Conservation (phyloP, 2,797 vertebrate genomes). For the Sandelia bainsii region DNA sequence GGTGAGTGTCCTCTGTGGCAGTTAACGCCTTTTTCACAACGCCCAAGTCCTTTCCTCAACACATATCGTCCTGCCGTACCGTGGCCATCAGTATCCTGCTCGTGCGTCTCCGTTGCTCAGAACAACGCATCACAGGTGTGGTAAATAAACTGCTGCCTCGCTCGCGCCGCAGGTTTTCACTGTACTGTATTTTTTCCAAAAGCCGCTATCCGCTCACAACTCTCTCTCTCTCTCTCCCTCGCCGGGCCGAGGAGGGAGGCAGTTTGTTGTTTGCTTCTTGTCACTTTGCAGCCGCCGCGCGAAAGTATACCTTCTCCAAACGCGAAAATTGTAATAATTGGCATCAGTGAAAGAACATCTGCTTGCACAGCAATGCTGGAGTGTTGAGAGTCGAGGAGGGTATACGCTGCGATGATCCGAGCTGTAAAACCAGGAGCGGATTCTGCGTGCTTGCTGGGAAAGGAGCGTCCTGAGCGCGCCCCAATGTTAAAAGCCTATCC, state of each 20-base stretch:
- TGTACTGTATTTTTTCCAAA: constrained; percentile 45
- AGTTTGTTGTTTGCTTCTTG: constrained; percentile 51
- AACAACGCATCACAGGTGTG: constrained; percentile 88
- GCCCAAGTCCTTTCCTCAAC: constrained; percentile 77
- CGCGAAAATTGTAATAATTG: constrained; percentile 66
- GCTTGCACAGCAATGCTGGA: constrained; percentile 86
- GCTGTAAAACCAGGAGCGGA: constrained; percentile 85
- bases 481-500: constrained; percentile 7
- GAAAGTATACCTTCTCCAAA: constrained; percentile 68
- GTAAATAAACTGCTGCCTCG: constrained; percentile 72
- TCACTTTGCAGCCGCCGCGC: constrained; percentile 63
- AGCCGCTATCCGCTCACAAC: constrained; percentile 53
- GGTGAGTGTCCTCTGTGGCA: constrained; percentile 64
- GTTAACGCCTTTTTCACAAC: constrained; percentile 61
- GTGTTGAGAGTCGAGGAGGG: constrained; percentile 76
- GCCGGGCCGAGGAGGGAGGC: constrained; percentile 32
- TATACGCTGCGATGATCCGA: constrained; percentile 67
- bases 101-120: constrained; percentile 83
- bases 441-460: constrained; percentile 50
- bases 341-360: constrained; percentile 83
- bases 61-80: constrained; percentile 74
- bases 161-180: constrained; percentile 38
- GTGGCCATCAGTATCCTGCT: constrained; percentile 77
- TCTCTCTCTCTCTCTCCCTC: constrained; percentile 40
- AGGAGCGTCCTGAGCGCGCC: constrained; percentile 70